Evolutionary conservation across 2,113 vertebrate genomes (phyloP), one percentile per base, ranked within the genome.

Genomic region (Cyphomyrus plagiostoma): DNA sequence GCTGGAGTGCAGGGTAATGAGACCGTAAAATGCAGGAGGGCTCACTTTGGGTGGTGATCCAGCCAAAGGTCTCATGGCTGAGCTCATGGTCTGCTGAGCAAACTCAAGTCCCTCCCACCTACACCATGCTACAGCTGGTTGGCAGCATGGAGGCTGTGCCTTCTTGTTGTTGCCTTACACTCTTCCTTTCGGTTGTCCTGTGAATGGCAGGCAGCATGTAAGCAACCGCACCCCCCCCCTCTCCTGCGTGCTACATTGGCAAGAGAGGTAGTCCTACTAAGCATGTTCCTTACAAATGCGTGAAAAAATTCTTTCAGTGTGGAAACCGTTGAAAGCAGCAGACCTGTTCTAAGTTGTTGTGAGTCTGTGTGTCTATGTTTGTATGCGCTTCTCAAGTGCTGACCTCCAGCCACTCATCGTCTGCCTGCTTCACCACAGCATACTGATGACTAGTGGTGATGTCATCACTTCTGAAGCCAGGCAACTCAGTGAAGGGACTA

Each of bases 221-320:
- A 86, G 70, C 74, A 87, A 52, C 88, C 52, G 48, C 0, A 17
- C 50, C 53, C 49, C 46, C 19, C 1, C 86, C 50, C 46, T 87
- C 74, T 89, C 48, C 88, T 89, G 89, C 90, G 91, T 90, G 93
- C 94, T 94, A 93, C 95, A 94, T 94, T 95, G 94, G 92, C 91
- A 93, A 91, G 91, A 90, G 89, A 85, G 48, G 39, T 56, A 91
- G 91, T 77, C 93, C 84, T 35, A 94, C 93, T 93, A 94, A 95
- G 94, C 95, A 95, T 94, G 94, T 94, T 94, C 95, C 91, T 91
- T 92, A 94, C 93, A 92, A 92, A 92, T 92, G 93, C 92, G 93
- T 77, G 50, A 52, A 52, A 52, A 52, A 17, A 52, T 84, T 13
- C 13, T 88, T 93, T 95, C 91, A 93, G 91, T 91, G 93, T 93